Conservation (phyloP, 2,113 vertebrate species). For the Tachysurus fulvidraco region DNA sequence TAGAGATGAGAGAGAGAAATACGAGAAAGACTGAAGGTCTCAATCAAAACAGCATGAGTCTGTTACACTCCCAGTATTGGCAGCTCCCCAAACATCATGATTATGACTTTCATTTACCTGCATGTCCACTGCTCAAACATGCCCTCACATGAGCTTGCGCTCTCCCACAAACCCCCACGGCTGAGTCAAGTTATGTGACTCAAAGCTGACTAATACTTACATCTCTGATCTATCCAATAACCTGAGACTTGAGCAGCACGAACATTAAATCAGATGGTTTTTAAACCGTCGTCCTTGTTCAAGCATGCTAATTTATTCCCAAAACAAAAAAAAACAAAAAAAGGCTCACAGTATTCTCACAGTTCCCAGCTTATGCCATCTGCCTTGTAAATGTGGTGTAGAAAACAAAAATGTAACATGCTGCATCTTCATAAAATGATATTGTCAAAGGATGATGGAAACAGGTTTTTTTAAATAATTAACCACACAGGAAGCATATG, state of each 20-base stretch:
- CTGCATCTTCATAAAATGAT: background rate
- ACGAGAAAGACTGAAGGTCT: background rate
- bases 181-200: background rate
- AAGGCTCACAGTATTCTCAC: background rate
- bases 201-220: background rate
- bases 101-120: slow-evolving; percentile 23
- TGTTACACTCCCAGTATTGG: slow-evolving; percentile 13
- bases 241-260: background rate
- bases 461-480: background rate
- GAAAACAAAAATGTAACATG: background rate
- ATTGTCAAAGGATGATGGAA: background rate
- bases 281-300: background rate
- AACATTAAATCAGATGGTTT: background rate
- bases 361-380: background rate
- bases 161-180: background rate
- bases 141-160: background rate
- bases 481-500: background rate
- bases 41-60: slow-evolving; percentile 16
- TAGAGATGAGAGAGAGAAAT: background rate
- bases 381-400: background rate
- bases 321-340: background rate
- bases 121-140: background rate
- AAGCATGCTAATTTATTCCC: slow-evolving; percentile 15
- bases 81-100: slow-evolving; percentile 24
- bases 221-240: background rate